Evolutionary conservation across 2,797 vertebrate genomes (phyloP).

Genomic region (Artibeus lituratus): DNA sequence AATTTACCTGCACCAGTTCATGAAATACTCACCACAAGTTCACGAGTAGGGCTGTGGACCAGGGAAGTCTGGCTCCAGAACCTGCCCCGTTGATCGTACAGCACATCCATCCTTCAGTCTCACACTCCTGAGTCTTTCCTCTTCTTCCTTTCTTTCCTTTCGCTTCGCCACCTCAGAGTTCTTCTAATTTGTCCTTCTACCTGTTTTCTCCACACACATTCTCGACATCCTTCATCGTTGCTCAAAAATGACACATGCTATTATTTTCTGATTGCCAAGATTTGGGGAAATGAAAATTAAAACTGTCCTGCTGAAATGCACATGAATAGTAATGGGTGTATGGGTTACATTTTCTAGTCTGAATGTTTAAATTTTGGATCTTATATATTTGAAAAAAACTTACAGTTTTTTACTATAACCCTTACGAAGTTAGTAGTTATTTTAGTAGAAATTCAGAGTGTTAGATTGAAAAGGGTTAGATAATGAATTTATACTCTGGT

Average conservation of each 20-base stretch:
- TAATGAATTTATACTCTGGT: background rate
- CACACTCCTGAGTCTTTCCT: background rate
- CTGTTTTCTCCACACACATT: background rate
- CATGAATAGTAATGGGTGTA: background rate
- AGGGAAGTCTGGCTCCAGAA: background rate
- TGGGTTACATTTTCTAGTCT: background rate
- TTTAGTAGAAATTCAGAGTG: background rate
- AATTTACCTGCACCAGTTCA: background rate
- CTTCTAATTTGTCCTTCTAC: background rate
- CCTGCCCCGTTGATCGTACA: background rate
- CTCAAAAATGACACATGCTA: background rate
- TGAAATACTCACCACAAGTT: background rate
- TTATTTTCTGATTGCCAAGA: background rate
- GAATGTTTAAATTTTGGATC: background rate
- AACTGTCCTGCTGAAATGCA: background rate
- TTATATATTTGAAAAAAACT: background rate
- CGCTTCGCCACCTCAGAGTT: background rate
- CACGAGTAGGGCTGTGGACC: background rate
- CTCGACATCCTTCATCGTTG: background rate
- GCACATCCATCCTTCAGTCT: background rate
- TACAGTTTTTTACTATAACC: background rate
- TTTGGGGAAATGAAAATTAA: background rate
- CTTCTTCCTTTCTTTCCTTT: background rate
- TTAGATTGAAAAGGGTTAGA: background rate
- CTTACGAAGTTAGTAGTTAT: background rate